These are phyloP conservation scores for Cryptoleucopteryx plumbea DNA, from an alignment of 2,113 vertebrate species.

Conservation along the genomic window DNA sequence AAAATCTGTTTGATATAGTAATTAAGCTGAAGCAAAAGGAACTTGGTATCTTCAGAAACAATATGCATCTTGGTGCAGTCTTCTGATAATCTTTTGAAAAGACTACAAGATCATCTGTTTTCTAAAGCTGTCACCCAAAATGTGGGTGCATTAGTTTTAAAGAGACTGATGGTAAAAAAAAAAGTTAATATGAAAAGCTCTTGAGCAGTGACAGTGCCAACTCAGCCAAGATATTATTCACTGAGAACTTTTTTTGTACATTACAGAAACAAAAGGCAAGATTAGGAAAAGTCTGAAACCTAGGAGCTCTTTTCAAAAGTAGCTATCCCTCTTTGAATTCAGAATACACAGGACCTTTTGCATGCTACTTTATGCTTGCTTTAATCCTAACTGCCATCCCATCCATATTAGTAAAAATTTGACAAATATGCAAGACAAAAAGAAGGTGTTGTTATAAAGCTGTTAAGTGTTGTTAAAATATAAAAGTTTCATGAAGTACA, in stretches of 20 bases:
- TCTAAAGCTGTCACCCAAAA: not conserved
- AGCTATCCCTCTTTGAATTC: not conserved
- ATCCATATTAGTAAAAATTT: not conserved
- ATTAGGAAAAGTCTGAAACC: not conserved
- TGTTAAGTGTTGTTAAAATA: too few species aligned
- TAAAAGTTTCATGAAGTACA: not conserved
- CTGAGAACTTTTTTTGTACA: not conserved
- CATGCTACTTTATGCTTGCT: not conserved
- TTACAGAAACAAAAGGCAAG: not conserved
- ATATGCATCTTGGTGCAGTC: not conserved
- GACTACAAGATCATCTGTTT: not conserved
- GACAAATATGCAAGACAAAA: not conserved
- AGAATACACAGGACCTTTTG: not conserved
- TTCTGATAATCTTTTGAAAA: not conserved
- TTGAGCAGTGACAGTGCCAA: not conserved
- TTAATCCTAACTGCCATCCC: not conserved
- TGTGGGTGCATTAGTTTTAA: not conserved
- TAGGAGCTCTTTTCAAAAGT: not conserved
- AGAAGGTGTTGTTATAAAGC: not conserved
- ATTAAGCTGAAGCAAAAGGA: not conserved
- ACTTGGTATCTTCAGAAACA: not conserved
- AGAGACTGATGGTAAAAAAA: not conserved
- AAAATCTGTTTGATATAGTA: not conserved
- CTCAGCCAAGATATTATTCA: not conserved
- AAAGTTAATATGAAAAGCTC: not conserved